Percentiles rank a stretch among this genome's conserved stretches.
Conservation (phyloP, 2,888 invertebrate genomes). For the Diarsia rubi region DNA sequence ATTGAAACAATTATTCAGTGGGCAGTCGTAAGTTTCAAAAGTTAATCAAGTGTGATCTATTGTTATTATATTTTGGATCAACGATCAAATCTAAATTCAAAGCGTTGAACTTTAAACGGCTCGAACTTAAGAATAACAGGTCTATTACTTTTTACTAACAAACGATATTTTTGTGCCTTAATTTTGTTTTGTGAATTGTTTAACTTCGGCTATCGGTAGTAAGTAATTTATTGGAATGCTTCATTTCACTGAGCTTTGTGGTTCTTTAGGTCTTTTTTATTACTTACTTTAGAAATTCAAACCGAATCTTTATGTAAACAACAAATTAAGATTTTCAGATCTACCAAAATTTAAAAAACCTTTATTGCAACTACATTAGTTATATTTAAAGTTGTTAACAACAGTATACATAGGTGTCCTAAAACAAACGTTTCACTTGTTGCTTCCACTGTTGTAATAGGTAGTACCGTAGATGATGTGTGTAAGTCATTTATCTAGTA, state of each 20-base stretch:
- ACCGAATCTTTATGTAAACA: not conserved
- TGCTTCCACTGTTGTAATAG: not conserved
- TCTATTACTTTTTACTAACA: not conserved
- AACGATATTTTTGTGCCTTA: not conserved
- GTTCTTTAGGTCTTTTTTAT: not conserved
- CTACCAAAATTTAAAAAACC: not conserved
- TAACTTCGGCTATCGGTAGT: not conserved
- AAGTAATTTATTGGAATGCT: not conserved
- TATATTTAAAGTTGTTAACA: not conserved
- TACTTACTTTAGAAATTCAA: not conserved
- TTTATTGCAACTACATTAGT: not conserved
- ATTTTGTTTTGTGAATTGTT: not conserved
- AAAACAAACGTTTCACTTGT: slow-evolving; percentile 8
- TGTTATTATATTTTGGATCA: not conserved
- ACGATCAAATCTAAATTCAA: not conserved
- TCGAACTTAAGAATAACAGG: slow-evolving; percentile 8
- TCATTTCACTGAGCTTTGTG: not conserved
- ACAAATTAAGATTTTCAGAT: not conserved
- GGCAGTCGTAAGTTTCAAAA: not conserved
- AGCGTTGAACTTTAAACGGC: not conserved
- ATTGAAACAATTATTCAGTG: not conserved
- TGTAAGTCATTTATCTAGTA: not conserved
- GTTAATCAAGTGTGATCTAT: not conserved
- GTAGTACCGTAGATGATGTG: not conserved
- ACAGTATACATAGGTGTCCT: not conserved